Evolutionary conservation across 2,797 vertebrate genomes (phyloP), one percentile per base, ranked within the genome.

Genomic region (Molossus molossus): DNA sequence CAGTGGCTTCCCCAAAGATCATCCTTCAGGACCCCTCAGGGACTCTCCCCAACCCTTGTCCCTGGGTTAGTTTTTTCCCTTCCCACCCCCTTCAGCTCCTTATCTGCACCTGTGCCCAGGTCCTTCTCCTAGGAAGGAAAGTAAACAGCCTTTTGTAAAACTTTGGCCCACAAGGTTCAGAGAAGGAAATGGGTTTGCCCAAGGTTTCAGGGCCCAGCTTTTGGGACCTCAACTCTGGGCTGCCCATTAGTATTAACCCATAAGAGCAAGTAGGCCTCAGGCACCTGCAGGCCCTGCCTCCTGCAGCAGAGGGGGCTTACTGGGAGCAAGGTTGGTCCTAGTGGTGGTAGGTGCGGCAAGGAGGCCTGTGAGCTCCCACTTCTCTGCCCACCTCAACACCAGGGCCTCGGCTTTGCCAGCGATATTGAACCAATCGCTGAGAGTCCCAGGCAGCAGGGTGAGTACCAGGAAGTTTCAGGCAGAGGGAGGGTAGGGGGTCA

Each of bases 111-210:
- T 85, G 33, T 27, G 57, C 67, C 70, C 29, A 25, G 23, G 37
- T 6, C 76, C 60, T 81, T 80, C 21, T 75, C 18, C 57, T 73
- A 18, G 18, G 72, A 77, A 93, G 69, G 69, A 75, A 86, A 82
- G 53, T 37, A 95, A 87, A 90, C 57, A 93, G 23, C 53, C 60
- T 55, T 90, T 62, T n/a, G n/a, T 40, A 86, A 89, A 73, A 62
- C 65, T 70, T 50, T 40, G 20, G 37, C 29, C 67, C 25, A 17
- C 25, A 86, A 14, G 25, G 25, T 37, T 87, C 37, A 29, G 57
- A 76, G 67, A 80, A 48, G 50, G 50, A 90, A 83, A 73, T n/a
- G 37, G 3, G 33, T 72, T 80, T 94, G 25, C 48, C 48, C 25
- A 80, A 72, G 67, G 40, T 65, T 20, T 29, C 20, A 60, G 65